Conservation (phyloP, 2,797 vertebrate genomes). For the Microctenopoma lineatum region DNA sequence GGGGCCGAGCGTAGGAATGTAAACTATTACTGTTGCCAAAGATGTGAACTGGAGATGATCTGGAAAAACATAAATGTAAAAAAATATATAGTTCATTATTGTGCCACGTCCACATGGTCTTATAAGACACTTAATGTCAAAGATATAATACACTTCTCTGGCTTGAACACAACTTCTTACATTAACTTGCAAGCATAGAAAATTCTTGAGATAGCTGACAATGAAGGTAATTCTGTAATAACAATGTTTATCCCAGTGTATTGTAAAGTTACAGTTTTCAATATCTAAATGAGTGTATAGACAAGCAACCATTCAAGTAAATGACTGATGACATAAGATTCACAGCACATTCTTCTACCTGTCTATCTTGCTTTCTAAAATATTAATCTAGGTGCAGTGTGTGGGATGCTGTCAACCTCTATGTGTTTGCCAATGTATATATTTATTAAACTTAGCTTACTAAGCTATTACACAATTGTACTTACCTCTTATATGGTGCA, state of each 20-base stretch:
- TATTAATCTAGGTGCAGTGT: slow-evolving; percentile 2
- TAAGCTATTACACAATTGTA: neutral
- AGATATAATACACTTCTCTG: neutral
- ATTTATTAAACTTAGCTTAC: neutral
- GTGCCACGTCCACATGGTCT: neutral
- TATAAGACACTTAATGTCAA: neutral
- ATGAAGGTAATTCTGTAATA: neutral
- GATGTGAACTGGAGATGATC: slow-evolving; percentile 98
- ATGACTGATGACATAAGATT: neutral
- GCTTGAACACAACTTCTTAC: slow-evolving; percentile 1
- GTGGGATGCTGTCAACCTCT: neutral
- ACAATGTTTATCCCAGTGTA: neutral
- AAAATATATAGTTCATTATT: slow-evolving; percentile 3
- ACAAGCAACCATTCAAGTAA: neutral
- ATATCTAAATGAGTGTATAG: neutral
- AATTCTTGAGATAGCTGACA: neutral
- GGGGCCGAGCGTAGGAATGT: slow-evolving; percentile 99
- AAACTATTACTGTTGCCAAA: slow-evolving; percentile 99
- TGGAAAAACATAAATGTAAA: slow-evolving; percentile 61
- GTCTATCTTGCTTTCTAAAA: slow-evolving; percentile 16
- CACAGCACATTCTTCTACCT: neutral
- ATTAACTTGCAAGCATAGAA: neutral
- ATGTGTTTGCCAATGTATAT: neutral
- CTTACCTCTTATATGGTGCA: slow-evolving; percentile 79
- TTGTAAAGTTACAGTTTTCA: neutral